Evolutionary conservation across 2,888 invertebrate genomes (phyloP).

Genomic region (Troides helena): DNA sequence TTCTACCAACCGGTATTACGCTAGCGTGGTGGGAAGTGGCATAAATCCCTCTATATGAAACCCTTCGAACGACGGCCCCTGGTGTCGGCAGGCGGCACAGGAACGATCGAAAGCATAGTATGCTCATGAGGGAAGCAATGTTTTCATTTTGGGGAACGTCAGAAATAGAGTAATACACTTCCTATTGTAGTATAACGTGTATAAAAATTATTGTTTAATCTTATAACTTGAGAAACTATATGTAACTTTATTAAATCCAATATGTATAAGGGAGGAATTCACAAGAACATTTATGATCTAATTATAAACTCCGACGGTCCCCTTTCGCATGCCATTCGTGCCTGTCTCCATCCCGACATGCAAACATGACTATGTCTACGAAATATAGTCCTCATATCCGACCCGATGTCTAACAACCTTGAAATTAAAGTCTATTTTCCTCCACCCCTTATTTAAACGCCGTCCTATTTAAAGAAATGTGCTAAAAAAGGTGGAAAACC

Average conservation of each 20-base stretch:
- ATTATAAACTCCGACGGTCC: conserved; percentile 57
- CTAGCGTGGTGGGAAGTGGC: too few species aligned
- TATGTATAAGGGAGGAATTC: conserved; percentile 49
- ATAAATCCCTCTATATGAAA: too few species aligned
- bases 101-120: too few species aligned
- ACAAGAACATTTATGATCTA: conserved; percentile 58
- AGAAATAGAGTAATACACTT: too few species aligned
- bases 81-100: too few species aligned
- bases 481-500: conserved; percentile 18
- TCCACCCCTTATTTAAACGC: conserved; percentile 19
- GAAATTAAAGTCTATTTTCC: conserved; percentile 16
- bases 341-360: conserved; percentile 42
- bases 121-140: too few species aligned
- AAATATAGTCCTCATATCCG: conserved; percentile 34
- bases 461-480: conserved; percentile 29
- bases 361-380: conserved; percentile 34
- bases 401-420: conserved; percentile 18
- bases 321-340: conserved; percentile 61
- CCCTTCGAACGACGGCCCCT: too few species aligned
- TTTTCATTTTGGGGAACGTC: too few species aligned
- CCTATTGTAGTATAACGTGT: background rate
- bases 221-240: conserved; percentile 2
- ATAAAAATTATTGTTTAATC: background rate
- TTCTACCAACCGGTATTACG: too few species aligned
- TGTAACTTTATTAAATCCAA: conserved; percentile 36